Conservation (phyloP, 2,113 vertebrate genomes). For the Benitochromis conjunctus region DNA sequence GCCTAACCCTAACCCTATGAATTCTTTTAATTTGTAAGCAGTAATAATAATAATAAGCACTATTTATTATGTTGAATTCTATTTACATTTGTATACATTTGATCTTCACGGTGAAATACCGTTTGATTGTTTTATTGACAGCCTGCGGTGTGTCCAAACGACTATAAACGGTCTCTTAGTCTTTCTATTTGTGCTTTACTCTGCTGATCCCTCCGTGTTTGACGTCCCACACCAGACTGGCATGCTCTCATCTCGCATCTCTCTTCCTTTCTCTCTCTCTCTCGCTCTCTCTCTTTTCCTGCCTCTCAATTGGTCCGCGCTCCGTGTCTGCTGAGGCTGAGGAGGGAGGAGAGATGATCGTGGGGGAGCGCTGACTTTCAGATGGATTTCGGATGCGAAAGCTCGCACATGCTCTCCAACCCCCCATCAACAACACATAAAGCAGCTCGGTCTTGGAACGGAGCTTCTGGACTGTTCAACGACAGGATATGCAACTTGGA, state of each 20-base stretch:
- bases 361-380: conserved; percentile 28
- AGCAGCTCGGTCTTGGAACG: neutral
- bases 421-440: neutral
- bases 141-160: too few species aligned
- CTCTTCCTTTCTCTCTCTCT: neutral
- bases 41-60: neutral
- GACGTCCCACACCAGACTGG: neutral
- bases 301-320: conserved; percentile 40
- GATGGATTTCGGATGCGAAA: neutral
- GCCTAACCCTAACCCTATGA: neutral
- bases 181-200: neutral
- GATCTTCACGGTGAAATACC: accelerated
- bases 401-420: neutral
- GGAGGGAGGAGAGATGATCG: neutral
- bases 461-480: neutral
- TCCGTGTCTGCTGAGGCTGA: neutral
- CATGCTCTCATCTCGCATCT: neutral
- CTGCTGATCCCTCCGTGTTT: neutral
- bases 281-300: neutral
- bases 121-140: neutral
- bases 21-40: neutral
- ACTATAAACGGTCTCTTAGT: too few species aligned
- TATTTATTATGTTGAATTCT: neutral
- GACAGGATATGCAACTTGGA: neutral
- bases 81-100: neutral